Evolutionary conservation across 2,797 vertebrate species (phyloP), one percentile per base, ranked within the genome.

Genomic region (Sitta carolinensis): DNA sequence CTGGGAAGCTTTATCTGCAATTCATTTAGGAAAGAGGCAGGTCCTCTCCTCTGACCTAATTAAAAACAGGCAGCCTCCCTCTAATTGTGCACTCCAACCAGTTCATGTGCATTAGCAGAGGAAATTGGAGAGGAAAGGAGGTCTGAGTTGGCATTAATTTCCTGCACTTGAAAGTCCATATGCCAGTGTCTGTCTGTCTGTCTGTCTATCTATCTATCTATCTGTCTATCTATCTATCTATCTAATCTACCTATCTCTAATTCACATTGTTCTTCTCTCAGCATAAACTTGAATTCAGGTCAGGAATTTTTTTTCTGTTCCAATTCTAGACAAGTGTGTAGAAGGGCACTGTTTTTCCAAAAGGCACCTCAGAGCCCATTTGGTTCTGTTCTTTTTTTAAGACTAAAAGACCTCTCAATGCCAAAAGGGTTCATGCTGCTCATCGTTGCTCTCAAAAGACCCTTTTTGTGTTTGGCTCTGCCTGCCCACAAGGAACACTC

Each of bases 21-120:
- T 91, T 95, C 91, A 89, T 96, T 96, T 91, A 89, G 77, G 45
- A 94, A 89, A 87, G 87, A 93, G 87, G 93, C 80, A 79, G 64
- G 74, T 91, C 87, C 57, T 90, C 87, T 88, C 52, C 73, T 88
- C 67, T 77, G 85, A 64, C 63, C 68, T 94, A 91, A 96, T 90
- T 94, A 91, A 84, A 96, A 97, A 93, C 78, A 90, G 52, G 14
- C 9, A 1, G 25, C 51, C 54, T 64, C 43, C 50, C 69, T 25
- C 55, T 68, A 80, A 74, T 87, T 82, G 69, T 38, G 36, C 2
- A 18, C 75, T 87, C 64, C 7, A 61, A 36, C 36, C 5, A 3
- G 55, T 69, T 82, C 17, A 3, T 88, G 77, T 82, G 89, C 77
- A 67, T 63, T 84, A 89, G 14, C 0, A 3, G 84, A 78, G 94